Base-by-base conservation (phyloP, 2,888 invertebrate species). In the Euplexia lucipara region DNA sequence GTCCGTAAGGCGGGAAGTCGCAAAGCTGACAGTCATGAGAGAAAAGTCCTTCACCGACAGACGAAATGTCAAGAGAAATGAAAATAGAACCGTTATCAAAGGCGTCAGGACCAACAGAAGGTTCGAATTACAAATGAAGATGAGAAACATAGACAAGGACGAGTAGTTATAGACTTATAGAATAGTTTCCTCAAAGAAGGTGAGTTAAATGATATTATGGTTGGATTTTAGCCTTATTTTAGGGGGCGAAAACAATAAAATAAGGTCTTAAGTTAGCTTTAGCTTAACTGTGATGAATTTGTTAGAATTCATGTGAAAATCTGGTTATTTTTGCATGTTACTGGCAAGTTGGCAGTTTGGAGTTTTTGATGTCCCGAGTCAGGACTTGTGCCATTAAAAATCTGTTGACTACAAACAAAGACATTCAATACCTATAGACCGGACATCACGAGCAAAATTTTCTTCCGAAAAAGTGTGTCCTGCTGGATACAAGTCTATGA, bases 91-190 rank as follows among this genome's bases (percentile, higher is more conserved):
- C 0, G 84, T 95, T 6, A 92, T 97, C 0, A 96, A 96, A 70
- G 97, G 97, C 0, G 97, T 97, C 0, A 92, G 97, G 39, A 96
- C 96, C 0, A 97, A 97, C 88, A 94, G 97, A 41, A 92, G 97
- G 45, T 97, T 97, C 79, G 97, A 97, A 60, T 87, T 97, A 59
- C 96, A 97, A 81, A 97, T 97, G 97, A 93, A 96, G 78, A 94
- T 96, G 88, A 95, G 97, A 22, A 96, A 96, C 74, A 79, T 96
- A 14, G 86, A 89, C 2, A 77, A 83, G 45, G 35, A 37, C 39
- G 18, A 37, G 35, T 60, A 48, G 16, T 60, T 32, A 22, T 41
- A 54, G 20, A n/a, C 30, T n/a, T 59, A 7, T 53, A 41, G 26
- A 37, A 10, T n/a, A 53, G 14, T 42, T 67, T 16, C 22, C 39